These are phyloP conservation scores for Mus minutoides DNA, from an alignment of 2,797 vertebrate genomes.

Conservation along the genomic window DNA sequence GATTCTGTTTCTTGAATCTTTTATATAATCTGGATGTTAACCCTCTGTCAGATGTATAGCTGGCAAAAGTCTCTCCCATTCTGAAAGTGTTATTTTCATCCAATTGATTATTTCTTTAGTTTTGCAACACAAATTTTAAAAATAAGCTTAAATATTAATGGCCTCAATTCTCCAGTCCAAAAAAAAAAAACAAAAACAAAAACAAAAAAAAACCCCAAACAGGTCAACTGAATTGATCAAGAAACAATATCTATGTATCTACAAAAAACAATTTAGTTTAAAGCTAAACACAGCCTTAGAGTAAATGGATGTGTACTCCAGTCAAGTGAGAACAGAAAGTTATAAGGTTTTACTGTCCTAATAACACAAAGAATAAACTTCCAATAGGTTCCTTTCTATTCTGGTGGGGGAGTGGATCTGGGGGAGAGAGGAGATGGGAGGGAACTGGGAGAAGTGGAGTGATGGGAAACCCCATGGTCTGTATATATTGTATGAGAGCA, in stretches of 20 bases:
- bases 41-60: background rate
- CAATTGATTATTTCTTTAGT: background rate
- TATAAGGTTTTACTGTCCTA: background rate
- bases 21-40: background rate
- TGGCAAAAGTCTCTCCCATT: background rate
- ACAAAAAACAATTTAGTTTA: background rate
- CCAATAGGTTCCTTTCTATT: no score
- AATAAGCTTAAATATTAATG: background rate
- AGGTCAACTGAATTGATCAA: background rate
- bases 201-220: no score
- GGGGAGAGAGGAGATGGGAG: background rate
- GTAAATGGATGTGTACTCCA: background rate
- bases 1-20: background rate
- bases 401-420: background rate
- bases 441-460: background rate
- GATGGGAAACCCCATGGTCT: background rate
- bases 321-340: background rate
- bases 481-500: background rate
- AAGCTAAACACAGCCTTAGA: background rate
- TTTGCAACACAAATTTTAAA: background rate
- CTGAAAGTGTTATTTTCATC: background rate
- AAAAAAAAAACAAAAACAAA: background rate
- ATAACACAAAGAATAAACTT: background rate
- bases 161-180: background rate
- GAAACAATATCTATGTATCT: background rate